Base-by-base conservation (phyloP, 2,113 vertebrate species). In the Salvator merianae region DNA sequence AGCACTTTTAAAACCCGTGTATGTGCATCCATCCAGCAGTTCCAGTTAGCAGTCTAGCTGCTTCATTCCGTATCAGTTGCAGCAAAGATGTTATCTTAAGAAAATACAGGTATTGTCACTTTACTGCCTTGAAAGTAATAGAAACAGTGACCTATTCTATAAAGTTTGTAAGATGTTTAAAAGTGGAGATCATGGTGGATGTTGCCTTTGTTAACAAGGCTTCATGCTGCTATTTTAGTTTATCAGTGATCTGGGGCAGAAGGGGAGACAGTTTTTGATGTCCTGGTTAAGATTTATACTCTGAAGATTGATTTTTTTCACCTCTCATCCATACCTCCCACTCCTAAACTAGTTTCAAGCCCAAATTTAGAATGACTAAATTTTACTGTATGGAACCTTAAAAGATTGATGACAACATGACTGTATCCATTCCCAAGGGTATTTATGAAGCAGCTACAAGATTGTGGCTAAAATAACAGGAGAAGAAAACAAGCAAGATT, bases 401-500 rank as follows among this genome's bases (percentile, higher is more conserved):
- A 70, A 59, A 86, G 22, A 70, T 30, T 78, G 73, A 65, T 72
- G 40, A 20, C 55, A 38, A 5, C 4, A 0, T 0, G 30, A 1
- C 0, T 40, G 53, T 36, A 47, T 79, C 28, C 36, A 40, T 62
- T 74, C 66, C 79, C 1, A 0, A 22, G 63, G 75, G 75, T 65
- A 0, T 55, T 87, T 82, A n/a, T 77, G 26, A 86, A 86, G 26
- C 68, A n/a, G 53, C 66, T 65, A 16, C 66, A 77, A 71, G 4
- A 34, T 88, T 53, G 79, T 53, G 68, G 40, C 74, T 79, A 65
- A 86, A 84, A 32, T 63, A 81, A 26, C 70, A 40, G 40, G 74
- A 63, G 83, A 36, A 32, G 65, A 84, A 87, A 87, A 63, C n/a
- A 81, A 12, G 59, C 34, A 30, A 28, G 76, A 74, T 91, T 77